Conservation (phyloP, 2,113 vertebrate species). For the Rhea pennata region DNA sequence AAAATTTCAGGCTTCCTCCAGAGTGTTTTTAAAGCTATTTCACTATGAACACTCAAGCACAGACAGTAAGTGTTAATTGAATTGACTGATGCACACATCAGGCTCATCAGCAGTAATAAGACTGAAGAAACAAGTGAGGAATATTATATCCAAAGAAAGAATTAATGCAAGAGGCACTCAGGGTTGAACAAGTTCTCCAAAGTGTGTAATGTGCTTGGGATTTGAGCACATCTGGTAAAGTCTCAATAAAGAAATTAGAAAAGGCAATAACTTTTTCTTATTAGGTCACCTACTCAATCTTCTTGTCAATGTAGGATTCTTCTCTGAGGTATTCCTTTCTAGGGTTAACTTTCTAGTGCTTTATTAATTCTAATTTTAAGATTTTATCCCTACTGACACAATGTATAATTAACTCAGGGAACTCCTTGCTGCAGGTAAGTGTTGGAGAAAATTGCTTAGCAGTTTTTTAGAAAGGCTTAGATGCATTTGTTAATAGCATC, state of each 20-base stretch:
- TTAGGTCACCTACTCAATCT: background rate
- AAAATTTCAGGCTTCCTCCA: background rate
- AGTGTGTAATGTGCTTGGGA: background rate
- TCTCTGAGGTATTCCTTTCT: background rate
- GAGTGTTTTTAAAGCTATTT: constrained; percentile 4
- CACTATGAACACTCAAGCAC: background rate
- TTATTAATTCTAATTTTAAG: constrained; percentile 16
- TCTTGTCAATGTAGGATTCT: background rate
- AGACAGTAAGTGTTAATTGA: constrained; percentile 22
- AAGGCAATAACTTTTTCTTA: background rate
- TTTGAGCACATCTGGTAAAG: background rate
- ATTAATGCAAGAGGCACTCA: background rate
- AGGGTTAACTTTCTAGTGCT: constrained; percentile 6
- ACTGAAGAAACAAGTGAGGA: background rate
- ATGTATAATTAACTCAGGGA: constrained; percentile 39
- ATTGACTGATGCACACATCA: background rate
- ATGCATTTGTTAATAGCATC: constrained; percentile 49
- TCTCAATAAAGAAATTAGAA: constrained; percentile 3
- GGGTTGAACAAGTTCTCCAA: background rate
- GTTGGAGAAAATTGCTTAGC: background rate
- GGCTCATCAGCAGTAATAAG: background rate
- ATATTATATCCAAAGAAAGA: background rate
- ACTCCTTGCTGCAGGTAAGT: constrained; percentile 38
- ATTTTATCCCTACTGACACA: background rate
- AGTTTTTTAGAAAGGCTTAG: background rate